These are phyloP conservation scores for Listrodromus nycthemerus DNA, from an alignment of 2,888 invertebrate genomes.

Conservation along the genomic window DNA sequence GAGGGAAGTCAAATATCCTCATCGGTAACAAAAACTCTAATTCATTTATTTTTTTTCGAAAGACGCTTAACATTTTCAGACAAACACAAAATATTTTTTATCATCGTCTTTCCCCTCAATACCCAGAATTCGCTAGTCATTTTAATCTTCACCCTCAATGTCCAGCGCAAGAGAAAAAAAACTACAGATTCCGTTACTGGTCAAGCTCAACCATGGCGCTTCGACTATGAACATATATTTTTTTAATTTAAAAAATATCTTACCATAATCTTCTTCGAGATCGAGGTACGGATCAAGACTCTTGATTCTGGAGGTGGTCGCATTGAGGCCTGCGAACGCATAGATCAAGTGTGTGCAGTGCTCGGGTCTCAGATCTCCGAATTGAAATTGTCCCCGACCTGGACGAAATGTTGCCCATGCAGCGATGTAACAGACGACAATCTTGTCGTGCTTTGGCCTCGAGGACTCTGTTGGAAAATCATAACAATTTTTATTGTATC, in stretches of 20 bases:
- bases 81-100: neutral
- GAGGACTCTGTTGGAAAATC: conserved; percentile 54
- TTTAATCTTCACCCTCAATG: neutral
- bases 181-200: neutral
- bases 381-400: conserved; percentile 87
- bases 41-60: conserved; percentile 15
- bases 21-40: neutral
- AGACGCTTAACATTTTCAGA: too few relatives aligned
- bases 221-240: neutral
- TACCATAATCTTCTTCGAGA: conserved; percentile 90
- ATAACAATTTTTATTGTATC: neutral
- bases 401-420: conserved; percentile 92
- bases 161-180: neutral
- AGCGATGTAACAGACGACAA: conserved; percentile 92
- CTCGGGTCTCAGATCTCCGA: conserved; percentile 89
- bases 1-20: neutral
- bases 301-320: conserved; percentile 88
- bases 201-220: neutral
- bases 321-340: conserved; percentile 92
- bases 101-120: neutral
- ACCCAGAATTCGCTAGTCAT: too few relatives aligned
- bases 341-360: conserved; percentile 94
- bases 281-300: conserved; percentile 93
- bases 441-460: conserved; percentile 88
- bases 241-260: conserved; percentile 79